These are phyloP conservation scores for Hartigia nigra DNA, from an alignment of 2,888 invertebrate species.

Conservation along the genomic window DNA sequence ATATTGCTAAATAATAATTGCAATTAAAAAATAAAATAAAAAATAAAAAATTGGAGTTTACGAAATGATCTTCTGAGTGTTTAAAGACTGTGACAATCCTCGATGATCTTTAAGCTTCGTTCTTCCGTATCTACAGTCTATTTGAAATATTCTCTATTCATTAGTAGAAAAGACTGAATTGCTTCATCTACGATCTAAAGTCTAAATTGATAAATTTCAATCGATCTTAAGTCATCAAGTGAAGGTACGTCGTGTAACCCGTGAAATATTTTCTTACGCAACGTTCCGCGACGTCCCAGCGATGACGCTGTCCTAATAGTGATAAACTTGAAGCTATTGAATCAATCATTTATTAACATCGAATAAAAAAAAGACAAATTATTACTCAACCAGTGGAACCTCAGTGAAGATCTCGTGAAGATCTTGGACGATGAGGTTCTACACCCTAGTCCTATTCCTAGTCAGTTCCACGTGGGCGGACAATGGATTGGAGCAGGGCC, in stretches of 20 bases:
- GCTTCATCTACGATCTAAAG: not conserved
- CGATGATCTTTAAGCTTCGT: not conserved
- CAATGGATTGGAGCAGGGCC: not conserved
- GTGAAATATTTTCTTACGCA: not conserved
- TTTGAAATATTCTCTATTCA: too few species aligned
- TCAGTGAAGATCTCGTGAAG: not conserved
- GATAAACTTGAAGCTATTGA: not conserved
- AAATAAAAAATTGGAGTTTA: not conserved
- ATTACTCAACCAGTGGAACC: not conserved
- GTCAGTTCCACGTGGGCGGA: conserved; percentile 34
- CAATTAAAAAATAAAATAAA: not conserved
- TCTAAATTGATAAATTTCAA: not conserved
- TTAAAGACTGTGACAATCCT: not conserved
- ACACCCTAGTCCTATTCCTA: conserved; percentile 41
- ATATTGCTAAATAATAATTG: not conserved
- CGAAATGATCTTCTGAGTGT: not conserved
- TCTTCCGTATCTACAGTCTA: too few species aligned
- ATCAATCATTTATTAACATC: not conserved
- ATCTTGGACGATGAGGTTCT: conserved; percentile 41
- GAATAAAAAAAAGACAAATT: not conserved
- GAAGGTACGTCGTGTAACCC: not conserved
- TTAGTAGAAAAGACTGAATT: too few species aligned
- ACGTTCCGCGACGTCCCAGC: not conserved
- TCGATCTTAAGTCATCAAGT: not conserved
- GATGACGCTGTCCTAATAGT: not conserved